Percentiles rank a stretch among this genome's conserved stretches.
Conservation (phyloP, 2,113 vertebrate genomes). For the Crypturellus undulatus region DNA sequence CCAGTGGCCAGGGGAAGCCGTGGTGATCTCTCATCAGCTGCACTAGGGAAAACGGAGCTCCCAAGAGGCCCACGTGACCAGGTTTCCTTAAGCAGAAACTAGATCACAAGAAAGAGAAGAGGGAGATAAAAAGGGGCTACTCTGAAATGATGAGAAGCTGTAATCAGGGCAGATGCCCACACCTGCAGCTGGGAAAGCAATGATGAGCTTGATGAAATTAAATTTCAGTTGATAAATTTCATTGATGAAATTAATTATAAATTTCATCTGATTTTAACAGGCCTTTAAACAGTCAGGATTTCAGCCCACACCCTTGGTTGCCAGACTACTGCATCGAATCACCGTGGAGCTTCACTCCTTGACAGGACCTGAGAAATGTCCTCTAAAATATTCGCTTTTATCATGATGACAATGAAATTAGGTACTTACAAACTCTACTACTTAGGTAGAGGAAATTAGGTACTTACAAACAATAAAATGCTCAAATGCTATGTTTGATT, state of each 20-base stretch:
- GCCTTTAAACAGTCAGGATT: background rate
- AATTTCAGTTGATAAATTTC: no score
- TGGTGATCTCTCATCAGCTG: background rate
- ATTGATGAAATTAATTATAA: background rate
- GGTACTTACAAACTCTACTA: background rate
- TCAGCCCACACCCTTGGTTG: background rate
- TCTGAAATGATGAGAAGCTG: background rate
- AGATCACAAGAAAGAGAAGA: background rate
- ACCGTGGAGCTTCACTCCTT: accelerated
- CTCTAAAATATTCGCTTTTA: background rate
- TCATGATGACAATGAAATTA: background rate
- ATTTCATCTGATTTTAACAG: background rate
- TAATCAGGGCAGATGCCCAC: background rate
- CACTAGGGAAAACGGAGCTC: background rate
- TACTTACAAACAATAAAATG: background rate
- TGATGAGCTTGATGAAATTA: background rate
- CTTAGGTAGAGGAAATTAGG: background rate
- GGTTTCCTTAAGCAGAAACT: background rate
- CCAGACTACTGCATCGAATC: background rate
- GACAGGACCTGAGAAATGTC: background rate
- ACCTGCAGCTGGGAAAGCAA: background rate
- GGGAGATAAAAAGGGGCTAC: background rate
- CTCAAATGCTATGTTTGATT: background rate
- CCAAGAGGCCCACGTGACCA: background rate
- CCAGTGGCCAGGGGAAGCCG: background rate